A percentile compares a stretch with the other conserved stretches of the same genome.
Conservation (phyloP, 2,113 vertebrate species). For the Hippocampus comes region DNA sequence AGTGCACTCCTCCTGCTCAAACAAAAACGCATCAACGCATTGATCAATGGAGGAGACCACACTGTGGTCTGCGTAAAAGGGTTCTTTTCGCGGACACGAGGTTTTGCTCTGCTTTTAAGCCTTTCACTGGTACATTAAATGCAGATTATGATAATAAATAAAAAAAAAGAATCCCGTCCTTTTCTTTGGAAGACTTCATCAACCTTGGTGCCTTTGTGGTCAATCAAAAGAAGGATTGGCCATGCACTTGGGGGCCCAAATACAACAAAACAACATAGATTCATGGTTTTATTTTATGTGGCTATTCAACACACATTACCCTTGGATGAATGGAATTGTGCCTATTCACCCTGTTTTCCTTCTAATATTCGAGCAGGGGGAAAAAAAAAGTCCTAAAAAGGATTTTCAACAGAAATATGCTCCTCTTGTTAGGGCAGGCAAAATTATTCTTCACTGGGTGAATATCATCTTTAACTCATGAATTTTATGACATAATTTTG, state of each 20-base stretch:
- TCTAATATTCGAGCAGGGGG: not conserved
- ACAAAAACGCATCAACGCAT: slow-evolving; percentile 32
- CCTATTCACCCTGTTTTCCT: not conserved
- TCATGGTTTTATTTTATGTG: not conserved
- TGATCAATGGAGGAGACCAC: not conserved
- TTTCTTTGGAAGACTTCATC: not conserved
- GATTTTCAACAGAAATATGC: no score
- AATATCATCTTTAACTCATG: no score
- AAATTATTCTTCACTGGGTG: no score
- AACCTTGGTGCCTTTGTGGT: not conserved
- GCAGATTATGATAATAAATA: not conserved
- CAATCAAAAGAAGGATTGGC: not conserved
- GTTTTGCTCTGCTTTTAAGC: not conserved
- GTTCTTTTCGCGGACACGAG: not conserved
- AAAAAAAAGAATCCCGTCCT: not conserved
- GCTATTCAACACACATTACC: not conserved
- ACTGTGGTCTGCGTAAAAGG: not conserved
- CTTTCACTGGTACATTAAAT: not conserved
- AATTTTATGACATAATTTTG: no score
- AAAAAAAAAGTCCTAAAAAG: no score
- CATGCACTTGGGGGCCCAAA: not conserved
- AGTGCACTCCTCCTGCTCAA: slow-evolving; percentile 70
- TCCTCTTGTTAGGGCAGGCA: no score
- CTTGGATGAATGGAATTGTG: slow-evolving; percentile 4
- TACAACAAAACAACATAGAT: not conserved